phyloP scores from a whole-genome alignment of 2,888 invertebrate species.

The Teleogryllus oceanicus region DNA sequence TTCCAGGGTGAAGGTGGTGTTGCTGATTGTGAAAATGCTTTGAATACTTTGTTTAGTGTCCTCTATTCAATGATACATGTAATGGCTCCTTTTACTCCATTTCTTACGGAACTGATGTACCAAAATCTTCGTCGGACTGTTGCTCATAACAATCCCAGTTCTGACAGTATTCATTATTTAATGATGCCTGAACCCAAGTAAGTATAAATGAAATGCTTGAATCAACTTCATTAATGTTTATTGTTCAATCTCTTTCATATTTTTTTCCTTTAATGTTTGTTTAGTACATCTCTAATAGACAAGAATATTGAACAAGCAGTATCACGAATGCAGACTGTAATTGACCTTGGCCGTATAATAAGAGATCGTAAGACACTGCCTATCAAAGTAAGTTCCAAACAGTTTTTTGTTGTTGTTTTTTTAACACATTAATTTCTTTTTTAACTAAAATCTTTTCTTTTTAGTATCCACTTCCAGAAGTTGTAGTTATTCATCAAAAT shows the following conservation, averaged over 20 bases:
- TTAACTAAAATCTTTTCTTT: constrained; percentile 23
- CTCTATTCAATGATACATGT: constrained; percentile 83
- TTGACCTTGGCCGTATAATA: constrained; percentile 89
- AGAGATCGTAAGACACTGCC: constrained; percentile 92
- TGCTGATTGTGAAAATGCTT: constrained; percentile 75
- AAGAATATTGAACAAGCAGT: constrained; percentile 85
- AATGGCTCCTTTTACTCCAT: constrained; percentile 98
- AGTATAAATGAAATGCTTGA: constrained; percentile 39
- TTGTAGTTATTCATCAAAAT: constrained; percentile 91
- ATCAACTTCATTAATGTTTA: background rate
- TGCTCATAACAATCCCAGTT: constrained; percentile 34
- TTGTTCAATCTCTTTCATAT: background rate
- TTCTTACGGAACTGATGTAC: constrained; percentile 92
- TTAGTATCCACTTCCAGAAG: constrained; percentile 87
- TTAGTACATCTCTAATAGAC: constrained; percentile 61
- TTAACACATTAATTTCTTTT: background rate
- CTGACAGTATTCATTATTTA: constrained; percentile 83
- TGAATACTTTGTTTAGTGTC: constrained; percentile 85
- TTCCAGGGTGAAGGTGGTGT: constrained; percentile 72
- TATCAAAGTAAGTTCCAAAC: constrained; percentile 59
- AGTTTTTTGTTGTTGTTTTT: background rate
- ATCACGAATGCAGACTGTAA: constrained; percentile 87
- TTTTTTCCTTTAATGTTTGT: background rate
- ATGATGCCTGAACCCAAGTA: constrained; percentile 71
- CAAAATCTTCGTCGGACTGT: constrained; percentile 71